Evolutionary conservation across 2,888 invertebrate species (phyloP).

Genomic region (Andrena dorsata): DNA sequence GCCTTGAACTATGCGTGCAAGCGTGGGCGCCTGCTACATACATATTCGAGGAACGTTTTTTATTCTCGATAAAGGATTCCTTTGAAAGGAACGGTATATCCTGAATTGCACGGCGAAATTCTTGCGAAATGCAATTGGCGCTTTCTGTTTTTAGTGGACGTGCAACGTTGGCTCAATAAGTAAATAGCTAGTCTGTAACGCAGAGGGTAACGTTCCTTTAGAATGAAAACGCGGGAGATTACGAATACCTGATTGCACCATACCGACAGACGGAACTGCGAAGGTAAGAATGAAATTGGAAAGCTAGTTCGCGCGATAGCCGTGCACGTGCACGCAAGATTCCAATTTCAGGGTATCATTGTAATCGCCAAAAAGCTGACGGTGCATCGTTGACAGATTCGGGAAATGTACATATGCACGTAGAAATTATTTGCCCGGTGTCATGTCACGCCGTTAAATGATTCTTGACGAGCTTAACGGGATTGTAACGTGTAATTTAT

Average conservation of each 20-base stretch:
- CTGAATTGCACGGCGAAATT: no score
- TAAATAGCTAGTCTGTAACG: background rate
- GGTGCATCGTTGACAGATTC: background rate
- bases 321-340: background rate
- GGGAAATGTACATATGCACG: background rate
- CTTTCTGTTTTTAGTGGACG: background rate
- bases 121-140: background rate
- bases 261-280: background rate
- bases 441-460: background rate
- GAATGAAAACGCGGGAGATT: background rate
- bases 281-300: constrained; percentile 10
- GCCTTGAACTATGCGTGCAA: background rate
- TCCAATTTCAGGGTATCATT: background rate
- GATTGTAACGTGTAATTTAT: no score
- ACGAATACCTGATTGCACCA: background rate
- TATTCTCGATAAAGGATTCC: background rate
- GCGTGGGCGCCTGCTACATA: background rate
- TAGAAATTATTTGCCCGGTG: background rate
- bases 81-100: no score
- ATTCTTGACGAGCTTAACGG: background rate
- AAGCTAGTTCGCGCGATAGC: background rate
- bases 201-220: background rate
- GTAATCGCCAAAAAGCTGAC: background rate
- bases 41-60: background rate
- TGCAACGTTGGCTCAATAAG: background rate